Evolutionary conservation across 2,797 vertebrate genomes (phyloP), one percentile per base, ranked within the genome.

Genomic region (Rhynchonycteris naso): DNA sequence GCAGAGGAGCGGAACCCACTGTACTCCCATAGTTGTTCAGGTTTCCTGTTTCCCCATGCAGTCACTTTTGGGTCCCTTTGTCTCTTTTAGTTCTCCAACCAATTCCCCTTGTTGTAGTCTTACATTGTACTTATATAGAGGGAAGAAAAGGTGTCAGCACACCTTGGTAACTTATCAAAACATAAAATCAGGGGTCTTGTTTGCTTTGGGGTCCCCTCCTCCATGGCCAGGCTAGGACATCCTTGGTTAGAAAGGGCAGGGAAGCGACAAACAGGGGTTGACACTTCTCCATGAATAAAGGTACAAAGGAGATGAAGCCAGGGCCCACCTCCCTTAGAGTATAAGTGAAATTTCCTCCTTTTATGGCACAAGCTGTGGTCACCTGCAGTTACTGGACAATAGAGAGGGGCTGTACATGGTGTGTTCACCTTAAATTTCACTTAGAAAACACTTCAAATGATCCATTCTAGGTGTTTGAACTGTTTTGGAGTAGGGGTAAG

Each of bases 351-450:
- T 54, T 4, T 33, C 21, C 13, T 33, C 16, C 50, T 16, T n/a
- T 59, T 8, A 1, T 0, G 21, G 79, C 43, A 35, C 4, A 61
- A 19, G 58, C 30, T 30, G 21, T 7, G 11, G 16, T 71, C 47
- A 4, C 0, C 30, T 30, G 21, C 8, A 13, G 16, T 66, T 38
- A 4, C 0, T 0, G 9, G 33, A 88, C 54, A 18, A 22, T n/a
- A 56, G 81, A 35, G 2, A 28, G 28, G 6, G 59, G 58, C 28
- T 35, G 47, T 14, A 16, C 47, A 26, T 4, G 33, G 33, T 30
- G 68, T 50, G 7, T 38, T 65, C 15, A 71, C 18, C 21, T 52
- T 54, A 38, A 74, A 30, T 28, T 79, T 79, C 19, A 43, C 21
- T 35, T 52, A 68, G 50, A 54, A 26, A 47, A 22, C 14, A 43